Percentiles rank a stretch among this genome's conserved stretches.
phyloP scores from a whole-genome alignment of 2,113 vertebrate species.

The Colaptes auratus region DNA sequence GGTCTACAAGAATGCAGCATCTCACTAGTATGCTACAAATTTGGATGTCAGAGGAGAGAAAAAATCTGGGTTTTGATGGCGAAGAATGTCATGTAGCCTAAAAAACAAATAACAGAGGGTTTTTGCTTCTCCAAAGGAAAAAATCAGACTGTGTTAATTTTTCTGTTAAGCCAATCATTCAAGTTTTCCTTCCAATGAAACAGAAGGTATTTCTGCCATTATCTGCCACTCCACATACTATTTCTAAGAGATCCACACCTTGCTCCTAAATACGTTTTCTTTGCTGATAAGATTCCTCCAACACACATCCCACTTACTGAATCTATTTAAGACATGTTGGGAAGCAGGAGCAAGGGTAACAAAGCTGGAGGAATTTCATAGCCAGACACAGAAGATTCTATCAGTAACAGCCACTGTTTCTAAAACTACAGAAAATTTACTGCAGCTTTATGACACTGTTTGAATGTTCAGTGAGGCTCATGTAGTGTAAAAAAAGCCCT shows the following conservation, averaged over 20 bases:
- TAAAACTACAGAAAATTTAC: not conserved
- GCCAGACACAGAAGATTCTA: not conserved
- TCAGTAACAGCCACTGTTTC: not conserved
- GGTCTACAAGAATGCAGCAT: conserved; percentile 24
- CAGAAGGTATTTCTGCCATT: not conserved
- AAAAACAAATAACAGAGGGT: conserved; percentile 8
- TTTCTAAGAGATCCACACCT: not conserved
- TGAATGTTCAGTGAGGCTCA: not conserved
- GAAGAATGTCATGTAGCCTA: conserved; percentile 25
- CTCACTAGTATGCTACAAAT: conserved; percentile 41
- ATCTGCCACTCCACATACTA: not conserved
- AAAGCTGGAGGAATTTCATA: not conserved
- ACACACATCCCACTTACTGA: not conserved
- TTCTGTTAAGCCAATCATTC: not conserved
- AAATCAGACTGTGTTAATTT: not conserved
- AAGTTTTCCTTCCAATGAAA: not conserved
- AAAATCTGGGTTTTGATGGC: not conserved
- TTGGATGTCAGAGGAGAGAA: not conserved
- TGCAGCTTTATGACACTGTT: not conserved
- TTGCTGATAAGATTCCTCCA: not conserved
- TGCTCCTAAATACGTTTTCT: not conserved
- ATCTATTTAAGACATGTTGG: not conserved
- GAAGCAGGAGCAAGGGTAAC: not conserved
- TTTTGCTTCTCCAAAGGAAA: conserved; percentile 39
- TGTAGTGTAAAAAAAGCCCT: not conserved